phyloP scores from a whole-genome alignment of 1,140 invertebrate genomes.

The Tetranychus cinnabarinus region DNA sequence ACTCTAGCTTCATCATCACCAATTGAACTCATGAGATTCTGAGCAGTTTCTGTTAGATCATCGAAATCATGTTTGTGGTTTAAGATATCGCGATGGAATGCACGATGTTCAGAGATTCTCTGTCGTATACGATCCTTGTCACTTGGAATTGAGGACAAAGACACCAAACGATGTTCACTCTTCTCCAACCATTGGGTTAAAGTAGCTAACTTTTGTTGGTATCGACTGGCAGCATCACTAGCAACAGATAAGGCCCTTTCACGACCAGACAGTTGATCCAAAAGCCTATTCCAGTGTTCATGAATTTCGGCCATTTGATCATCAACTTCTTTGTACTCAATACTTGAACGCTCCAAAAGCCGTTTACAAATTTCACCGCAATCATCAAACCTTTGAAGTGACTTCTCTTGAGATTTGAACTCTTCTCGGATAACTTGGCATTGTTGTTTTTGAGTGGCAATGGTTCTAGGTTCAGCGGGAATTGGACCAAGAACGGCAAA shows the following conservation, averaged over 20 bases:
- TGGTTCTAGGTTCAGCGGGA: slow-evolving; percentile 74
- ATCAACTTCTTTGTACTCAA: slow-evolving; percentile 43
- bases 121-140: slow-evolving; percentile 79
- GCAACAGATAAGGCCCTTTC: slow-evolving; percentile 60
- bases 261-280: slow-evolving; percentile 50
- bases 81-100: slow-evolving; percentile 61
- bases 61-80: slow-evolving; percentile 61
- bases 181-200: slow-evolving; percentile 64
- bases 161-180: slow-evolving; percentile 60
- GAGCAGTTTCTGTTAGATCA: slow-evolving; percentile 62
- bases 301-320: slow-evolving; percentile 27
- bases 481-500: slow-evolving; percentile 76
- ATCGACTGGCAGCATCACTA: slow-evolving; percentile 64
- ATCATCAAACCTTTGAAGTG: slow-evolving; percentile 56
- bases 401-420: slow-evolving; percentile 66
- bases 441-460: slow-evolving; percentile 81
- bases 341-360: slow-evolving; percentile 37
- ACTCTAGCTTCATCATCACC: slow-evolving; percentile 68
- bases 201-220: slow-evolving; percentile 55
- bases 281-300: slow-evolving; percentile 47
- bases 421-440: slow-evolving; percentile 61
- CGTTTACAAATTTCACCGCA: slow-evolving; percentile 48
- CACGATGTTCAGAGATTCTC: slow-evolving; percentile 55
- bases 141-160: slow-evolving; percentile 68
- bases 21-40: slow-evolving; percentile 60